Evolutionary conservation across 2,888 invertebrate species (phyloP).

Genomic region (Calameuta idolon): DNA sequence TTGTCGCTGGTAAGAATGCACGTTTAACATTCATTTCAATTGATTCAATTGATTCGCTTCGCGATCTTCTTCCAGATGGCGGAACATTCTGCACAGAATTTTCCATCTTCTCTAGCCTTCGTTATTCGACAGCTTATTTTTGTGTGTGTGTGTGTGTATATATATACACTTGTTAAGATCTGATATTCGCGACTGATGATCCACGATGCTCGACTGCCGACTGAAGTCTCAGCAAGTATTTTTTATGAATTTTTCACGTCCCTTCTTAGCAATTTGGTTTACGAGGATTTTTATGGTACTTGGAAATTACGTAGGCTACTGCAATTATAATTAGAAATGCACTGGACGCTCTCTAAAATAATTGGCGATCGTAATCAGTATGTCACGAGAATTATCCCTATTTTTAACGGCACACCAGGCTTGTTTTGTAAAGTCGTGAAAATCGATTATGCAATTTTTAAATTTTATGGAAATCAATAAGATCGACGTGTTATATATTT

Average conservation of each 20-base stretch:
- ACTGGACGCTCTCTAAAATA: not conserved
- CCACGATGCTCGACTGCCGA: not conserved
- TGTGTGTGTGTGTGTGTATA: no score
- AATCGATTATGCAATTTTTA: not conserved
- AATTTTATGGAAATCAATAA: not conserved
- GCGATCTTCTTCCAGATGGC: not conserved
- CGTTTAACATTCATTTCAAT: constrained; percentile 9
- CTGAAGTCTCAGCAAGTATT: not conserved
- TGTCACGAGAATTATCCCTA: not conserved
- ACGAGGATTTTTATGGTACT: not conserved
- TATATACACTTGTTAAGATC: not conserved
- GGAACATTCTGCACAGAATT: not conserved
- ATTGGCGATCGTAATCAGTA: not conserved
- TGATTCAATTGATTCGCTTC: not conserved
- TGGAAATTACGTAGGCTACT: not conserved
- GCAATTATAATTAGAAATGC: not conserved
- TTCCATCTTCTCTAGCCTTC: not conserved
- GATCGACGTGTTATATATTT: not conserved
- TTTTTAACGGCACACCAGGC: not conserved
- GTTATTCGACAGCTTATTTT: no score
- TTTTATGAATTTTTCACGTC: not conserved
- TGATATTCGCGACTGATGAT: not conserved
- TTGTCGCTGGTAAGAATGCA: constrained; percentile 20
- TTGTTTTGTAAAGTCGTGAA: not conserved
- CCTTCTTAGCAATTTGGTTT: not conserved